Percentiles rank a stretch among this genome's conserved stretches.
Conservation (phyloP, 92 coral and sea anemone species). For the Phenganax stokvisi region DNA sequence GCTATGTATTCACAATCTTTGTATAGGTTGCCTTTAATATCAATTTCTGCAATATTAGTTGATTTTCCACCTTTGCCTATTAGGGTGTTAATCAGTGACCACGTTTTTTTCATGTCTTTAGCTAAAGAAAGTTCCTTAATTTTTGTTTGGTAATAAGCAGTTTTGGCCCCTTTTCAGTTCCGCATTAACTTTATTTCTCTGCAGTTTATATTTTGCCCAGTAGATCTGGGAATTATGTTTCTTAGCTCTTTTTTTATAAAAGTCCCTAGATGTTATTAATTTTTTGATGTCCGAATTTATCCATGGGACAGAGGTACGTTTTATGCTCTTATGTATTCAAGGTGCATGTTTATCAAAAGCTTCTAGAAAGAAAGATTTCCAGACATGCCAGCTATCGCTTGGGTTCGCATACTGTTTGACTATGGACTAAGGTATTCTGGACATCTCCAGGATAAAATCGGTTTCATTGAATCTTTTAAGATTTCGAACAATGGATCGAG, state of each 20-base stretch:
- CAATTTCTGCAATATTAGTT: too few relatives aligned
- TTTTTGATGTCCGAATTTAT: neutral
- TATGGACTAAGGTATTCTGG: neutral
- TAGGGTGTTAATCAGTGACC: too few relatives aligned
- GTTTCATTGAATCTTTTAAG: neutral
- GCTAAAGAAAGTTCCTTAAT: too few relatives aligned
- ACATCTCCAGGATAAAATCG: neutral
- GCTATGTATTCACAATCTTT: too few relatives aligned
- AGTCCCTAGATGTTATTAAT: constrained; percentile 14
- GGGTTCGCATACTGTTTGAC: neutral
- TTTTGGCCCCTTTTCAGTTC: constrained; percentile 2
- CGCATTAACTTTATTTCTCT: constrained; percentile 3
- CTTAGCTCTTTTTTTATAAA: constrained; percentile 7
- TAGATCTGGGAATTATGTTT: neutral
- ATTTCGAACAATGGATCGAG: neutral
- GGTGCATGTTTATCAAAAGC: constrained; percentile 48
- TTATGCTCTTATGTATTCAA: constrained; percentile 16
- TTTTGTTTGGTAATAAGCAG: neutral
- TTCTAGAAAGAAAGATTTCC: constrained; percentile 39
- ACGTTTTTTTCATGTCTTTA: too few relatives aligned
- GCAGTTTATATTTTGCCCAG: neutral
- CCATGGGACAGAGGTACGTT: constrained; percentile 27
- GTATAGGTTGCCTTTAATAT: too few relatives aligned
- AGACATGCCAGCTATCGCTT: constrained; percentile 38
- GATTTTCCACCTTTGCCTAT: too few relatives aligned